phyloP scores from a whole-genome alignment of 2,888 invertebrate genomes.

The Lithophane socia region DNA sequence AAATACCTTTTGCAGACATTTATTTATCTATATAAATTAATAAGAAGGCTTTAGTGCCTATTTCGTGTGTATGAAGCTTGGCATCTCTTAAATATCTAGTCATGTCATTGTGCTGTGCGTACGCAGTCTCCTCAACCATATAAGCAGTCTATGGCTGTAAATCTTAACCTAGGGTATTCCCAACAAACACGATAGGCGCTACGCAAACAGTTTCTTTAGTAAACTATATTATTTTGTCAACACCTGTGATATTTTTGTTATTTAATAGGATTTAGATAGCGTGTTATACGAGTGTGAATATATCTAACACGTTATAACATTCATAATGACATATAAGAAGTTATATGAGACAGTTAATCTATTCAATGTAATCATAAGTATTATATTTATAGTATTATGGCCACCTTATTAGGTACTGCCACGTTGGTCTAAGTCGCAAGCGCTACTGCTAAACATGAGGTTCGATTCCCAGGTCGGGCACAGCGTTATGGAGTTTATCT shows the following conservation, averaged over 20 bases:
- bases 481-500: not conserved
- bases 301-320: not conserved
- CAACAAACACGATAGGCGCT: conserved; percentile 23
- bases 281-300: conserved; percentile 4
- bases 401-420: not conserved
- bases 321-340: not conserved
- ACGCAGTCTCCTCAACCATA: not conserved
- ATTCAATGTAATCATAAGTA: not conserved
- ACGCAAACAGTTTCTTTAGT: conserved; percentile 34
- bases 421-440: not conserved
- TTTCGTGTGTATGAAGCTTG: too few relatives aligned
- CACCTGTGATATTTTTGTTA: conserved; percentile 32
- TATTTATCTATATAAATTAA: too few relatives aligned
- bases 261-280: conserved; percentile 56
- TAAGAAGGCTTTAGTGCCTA: too few relatives aligned
- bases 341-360: not conserved
- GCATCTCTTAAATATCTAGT: not conserved
- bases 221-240: conserved; percentile 48
- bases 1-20: too few relatives aligned
- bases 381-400: not conserved
- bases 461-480: too few relatives aligned
- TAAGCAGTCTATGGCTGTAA: conserved; percentile 13
- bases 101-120: not conserved
- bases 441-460: too few relatives aligned
- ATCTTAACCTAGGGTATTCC: conserved; percentile 37